Percentiles rank a stretch among this genome's conserved stretches.
These are phyloP conservation scores for Imbricaverruca yamaguchii DNA, from an alignment of 2,888 invertebrate species.

Conservation along the genomic window DNA sequence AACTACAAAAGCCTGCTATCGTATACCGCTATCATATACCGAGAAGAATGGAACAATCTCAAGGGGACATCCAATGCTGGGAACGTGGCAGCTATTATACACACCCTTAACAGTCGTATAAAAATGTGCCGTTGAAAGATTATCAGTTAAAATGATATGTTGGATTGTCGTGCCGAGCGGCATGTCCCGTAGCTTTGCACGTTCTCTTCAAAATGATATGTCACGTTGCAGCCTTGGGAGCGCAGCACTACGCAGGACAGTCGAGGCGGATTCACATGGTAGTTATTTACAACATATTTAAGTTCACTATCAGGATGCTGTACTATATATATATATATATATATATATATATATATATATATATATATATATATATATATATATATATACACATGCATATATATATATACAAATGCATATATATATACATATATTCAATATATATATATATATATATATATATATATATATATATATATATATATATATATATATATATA, in stretches of 20 bases:
- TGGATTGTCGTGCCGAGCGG: not conserved
- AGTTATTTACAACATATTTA: not conserved
- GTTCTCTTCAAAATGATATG: not conserved
- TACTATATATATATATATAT: no score
- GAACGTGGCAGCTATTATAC: not conserved
- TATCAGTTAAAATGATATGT: slow-evolving; percentile 16
- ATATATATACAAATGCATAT: no score
- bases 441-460: no score
- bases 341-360: no score
- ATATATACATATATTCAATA: no score
- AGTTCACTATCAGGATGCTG: not conserved
- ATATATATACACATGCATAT: no score
- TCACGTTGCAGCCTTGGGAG: not conserved
- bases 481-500: no score
- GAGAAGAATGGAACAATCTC: not conserved
- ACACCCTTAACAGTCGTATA: not conserved
- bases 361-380: no score
- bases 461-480: no score
- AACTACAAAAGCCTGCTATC: not conserved
- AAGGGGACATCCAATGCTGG: not conserved
- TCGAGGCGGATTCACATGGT: not conserved
- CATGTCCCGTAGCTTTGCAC: not conserved
- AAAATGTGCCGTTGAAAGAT: not conserved
- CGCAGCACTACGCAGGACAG: not conserved
- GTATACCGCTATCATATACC: not conserved